phyloP scores from a whole-genome alignment of 1,140 invertebrate species.

The Drosophila teissieri region DNA sequence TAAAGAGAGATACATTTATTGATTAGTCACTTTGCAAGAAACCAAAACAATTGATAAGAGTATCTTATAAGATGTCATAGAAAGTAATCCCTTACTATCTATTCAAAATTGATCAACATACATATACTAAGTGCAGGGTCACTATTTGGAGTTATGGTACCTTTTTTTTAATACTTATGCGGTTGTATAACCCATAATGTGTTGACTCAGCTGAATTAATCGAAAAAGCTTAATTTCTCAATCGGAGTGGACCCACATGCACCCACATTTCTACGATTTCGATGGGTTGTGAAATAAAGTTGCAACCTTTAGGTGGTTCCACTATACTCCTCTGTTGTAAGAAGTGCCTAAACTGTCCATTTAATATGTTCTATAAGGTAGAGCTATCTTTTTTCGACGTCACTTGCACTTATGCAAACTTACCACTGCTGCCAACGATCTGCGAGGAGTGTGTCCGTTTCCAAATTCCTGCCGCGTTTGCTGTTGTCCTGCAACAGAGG shows the following conservation, averaged over 20 bases:
- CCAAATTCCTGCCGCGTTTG: constrained; percentile 63
- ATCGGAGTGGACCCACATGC: not conserved
- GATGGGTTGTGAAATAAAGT: too few relatives aligned
- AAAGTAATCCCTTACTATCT: not conserved
- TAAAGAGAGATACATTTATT: not conserved
- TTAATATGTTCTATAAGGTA: not conserved
- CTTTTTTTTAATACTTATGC: not conserved
- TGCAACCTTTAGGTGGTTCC: too few relatives aligned
- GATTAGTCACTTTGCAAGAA: not conserved
- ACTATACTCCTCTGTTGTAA: too few relatives aligned
- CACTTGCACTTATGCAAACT: constrained; percentile 25
- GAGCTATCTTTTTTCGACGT: not conserved
- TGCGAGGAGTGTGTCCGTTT: constrained; percentile 74
- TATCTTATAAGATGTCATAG: not conserved
- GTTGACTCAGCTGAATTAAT: not conserved
- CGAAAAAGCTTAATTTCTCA: not conserved
- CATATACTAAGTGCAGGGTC: too few relatives aligned
- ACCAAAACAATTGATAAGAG: not conserved
- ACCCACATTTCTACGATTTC: too few relatives aligned
- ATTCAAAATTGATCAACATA: not conserved
- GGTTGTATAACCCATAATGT: not conserved
- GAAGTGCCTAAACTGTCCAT: not conserved
- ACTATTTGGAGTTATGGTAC: not conserved
- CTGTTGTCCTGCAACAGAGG: constrained; percentile 77
- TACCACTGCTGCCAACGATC: constrained; percentile 77